Base-by-base conservation (phyloP, 2,888 invertebrate species). In the Seira ritae region DNA sequence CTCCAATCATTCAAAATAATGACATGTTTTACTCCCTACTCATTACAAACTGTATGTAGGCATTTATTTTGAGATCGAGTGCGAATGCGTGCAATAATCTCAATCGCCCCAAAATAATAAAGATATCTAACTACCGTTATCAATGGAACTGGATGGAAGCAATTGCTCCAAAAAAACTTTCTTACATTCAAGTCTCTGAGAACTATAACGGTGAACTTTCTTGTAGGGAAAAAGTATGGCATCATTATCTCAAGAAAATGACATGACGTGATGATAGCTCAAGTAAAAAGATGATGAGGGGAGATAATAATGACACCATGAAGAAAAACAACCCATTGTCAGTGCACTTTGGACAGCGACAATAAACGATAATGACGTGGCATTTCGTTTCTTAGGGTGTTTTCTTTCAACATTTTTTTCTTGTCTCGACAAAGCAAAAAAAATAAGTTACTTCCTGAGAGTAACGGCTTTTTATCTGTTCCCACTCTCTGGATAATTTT, bases 291-390 rank as follows among this genome's bases (percentile, higher is more conserved):
- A 80, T 80, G 68, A 80, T 67, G 8, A 31, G 31, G 8, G 31
- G 8, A 31, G 73, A 80, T 75, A 70, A 80, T 80, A 80, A 74
- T 74, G 80, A 75, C 80, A 75, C 80, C 71, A 75, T 4, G 8
- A 8, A 31, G 75, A 24, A 22, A 62, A 75, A 23, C 31, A 69
- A 74, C 74, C 65, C 65, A 80, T 74, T 50, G 69, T 31, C 31
- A 31, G 31, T 31, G 31, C 31, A 31, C 31, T 31, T 31, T 31
- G 31, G 70, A 31, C 31, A 31, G 68, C 70, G 75, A 69, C 80
- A 80, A 80, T 74, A 80, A 71, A 80, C 68, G 74, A 66, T 80
- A 80, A 80, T 75, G 80, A 80, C 65, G 74, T 74, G 62, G 62
- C 73, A 73, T 73, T 73, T 62, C 31, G 31, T n/a, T 73, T 73